A percentile compares a stretch with the other conserved stretches of the same genome.
Evolutionary conservation across 2,888 invertebrate genomes (phyloP).

Genomic region (Halocaridina rubra): DNA sequence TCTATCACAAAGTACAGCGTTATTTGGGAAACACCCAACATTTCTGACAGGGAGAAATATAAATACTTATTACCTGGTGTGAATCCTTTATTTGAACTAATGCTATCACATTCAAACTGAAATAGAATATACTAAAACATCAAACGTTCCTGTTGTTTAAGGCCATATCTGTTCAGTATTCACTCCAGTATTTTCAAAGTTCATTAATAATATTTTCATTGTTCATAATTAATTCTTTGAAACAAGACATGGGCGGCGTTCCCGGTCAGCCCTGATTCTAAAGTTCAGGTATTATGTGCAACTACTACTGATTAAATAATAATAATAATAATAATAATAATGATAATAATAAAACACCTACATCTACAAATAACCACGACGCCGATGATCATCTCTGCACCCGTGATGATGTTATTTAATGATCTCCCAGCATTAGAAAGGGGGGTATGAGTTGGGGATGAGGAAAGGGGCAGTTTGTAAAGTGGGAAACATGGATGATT

Average conservation of each 20-base stretch:
- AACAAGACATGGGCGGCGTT: slow-evolving; percentile 41
- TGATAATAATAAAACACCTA: no score
- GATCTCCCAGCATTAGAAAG: slow-evolving; percentile 31
- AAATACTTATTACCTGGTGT: slow-evolving; percentile 49
- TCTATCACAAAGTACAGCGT: background rate
- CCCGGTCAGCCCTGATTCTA: slow-evolving; percentile 20
- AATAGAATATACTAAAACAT: slow-evolving; percentile 64
- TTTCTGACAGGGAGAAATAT: background rate
- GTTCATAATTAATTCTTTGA: slow-evolving; percentile 56
- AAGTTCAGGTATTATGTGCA: slow-evolving; percentile 58
- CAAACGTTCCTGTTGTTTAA: slow-evolving; percentile 62
- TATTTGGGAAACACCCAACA: background rate
- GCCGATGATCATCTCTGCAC: slow-evolving; percentile 38
- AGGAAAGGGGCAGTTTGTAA: background rate
- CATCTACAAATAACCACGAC: slow-evolving; percentile 52
- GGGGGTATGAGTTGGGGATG: background rate
- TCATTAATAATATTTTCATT: slow-evolving; percentile 58
- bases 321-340: slow-evolving; percentile 32
- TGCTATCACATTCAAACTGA: slow-evolving; percentile 63
- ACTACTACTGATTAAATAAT: slow-evolving; percentile 57
- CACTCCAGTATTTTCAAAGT: slow-evolving; percentile 55
- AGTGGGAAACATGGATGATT: background rate
- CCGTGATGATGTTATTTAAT: slow-evolving; percentile 31
- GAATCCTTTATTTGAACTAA: slow-evolving; percentile 63
- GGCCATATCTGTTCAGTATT: slow-evolving; percentile 61